Evolutionary conservation across 2,113 vertebrate species (phyloP), one percentile per base, ranked within the genome.

Genomic region (Epinephelus cyanopodus): DNA sequence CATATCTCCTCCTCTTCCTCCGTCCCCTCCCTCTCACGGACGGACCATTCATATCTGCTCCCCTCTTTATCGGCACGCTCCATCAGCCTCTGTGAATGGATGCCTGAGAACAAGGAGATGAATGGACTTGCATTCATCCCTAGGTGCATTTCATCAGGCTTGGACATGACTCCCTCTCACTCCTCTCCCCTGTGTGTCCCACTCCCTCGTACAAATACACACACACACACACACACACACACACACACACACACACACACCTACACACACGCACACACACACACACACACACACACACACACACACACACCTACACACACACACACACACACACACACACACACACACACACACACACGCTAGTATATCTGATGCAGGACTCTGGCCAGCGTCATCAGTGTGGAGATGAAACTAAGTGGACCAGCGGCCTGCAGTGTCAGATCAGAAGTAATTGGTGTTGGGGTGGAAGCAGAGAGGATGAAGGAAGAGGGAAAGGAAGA

Each of bases 1-100:
- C 9, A 23, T 14, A 13, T 37, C n/a, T 45, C 37, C 25, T 66
- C 56, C 57, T 25, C 21, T 47, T 62, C 47, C 74, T 54, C 53
- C 6, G 0, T 37, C 33, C 6, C 66, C 47, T 19, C 56, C 71
- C 29, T 18, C 77, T 56, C 66, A 1, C 47, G 15, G 19, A 66
- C 6, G 3, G 48, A 8, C 48, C 7, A 3, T 52, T 80, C 53
- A 50, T 84, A 68, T 83, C 61, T 72, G 10, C 47, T 65, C 76
- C 68, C 56, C 39, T 70, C 67, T 78, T 88, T 91, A 91, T 91
- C 90, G 25, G 23, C 17, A 5, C 3, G 42, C 86, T 83, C 65
- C 64, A 84, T 93, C 91, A 83, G 82, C 58, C 50, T 79, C 68
- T 87, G 58, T 93, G 89, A 92, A 85, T 89, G 87, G 81, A 84